These are phyloP conservation scores for Trichomycterus rosablanca DNA, from an alignment of 2,113 vertebrate genomes.

Conservation along the genomic window DNA sequence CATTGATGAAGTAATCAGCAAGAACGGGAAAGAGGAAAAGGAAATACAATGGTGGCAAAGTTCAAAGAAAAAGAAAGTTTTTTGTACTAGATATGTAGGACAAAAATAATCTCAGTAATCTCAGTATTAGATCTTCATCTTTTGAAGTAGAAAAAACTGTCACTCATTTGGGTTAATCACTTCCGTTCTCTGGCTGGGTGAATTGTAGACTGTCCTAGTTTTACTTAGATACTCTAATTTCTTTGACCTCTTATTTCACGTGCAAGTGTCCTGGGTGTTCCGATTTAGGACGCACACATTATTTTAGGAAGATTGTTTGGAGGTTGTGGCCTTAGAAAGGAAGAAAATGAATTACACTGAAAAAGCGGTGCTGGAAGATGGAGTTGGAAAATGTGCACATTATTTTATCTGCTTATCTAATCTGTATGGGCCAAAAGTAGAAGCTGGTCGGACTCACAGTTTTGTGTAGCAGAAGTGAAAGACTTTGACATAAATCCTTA, in stretches of 20 bases:
- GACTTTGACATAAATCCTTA: too few species aligned
- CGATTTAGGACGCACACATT: conserved; percentile 58
- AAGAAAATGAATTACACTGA: too few species aligned
- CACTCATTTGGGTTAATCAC: too few species aligned
- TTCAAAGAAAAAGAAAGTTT: too few species aligned
- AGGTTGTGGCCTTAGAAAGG: conserved; percentile 38
- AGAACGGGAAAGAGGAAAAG: conserved; percentile 25
- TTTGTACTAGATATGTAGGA: too few species aligned
- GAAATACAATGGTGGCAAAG: too few species aligned
- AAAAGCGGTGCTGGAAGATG: not conserved
- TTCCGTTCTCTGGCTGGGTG: too few species aligned
- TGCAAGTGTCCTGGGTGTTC: conserved; percentile 46
- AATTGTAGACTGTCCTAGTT: conserved; percentile 65
- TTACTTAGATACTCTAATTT: conserved; percentile 33
- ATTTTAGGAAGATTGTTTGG: conserved; percentile 59
- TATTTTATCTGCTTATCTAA: conserved; percentile 8
- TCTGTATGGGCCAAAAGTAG: conserved; percentile 1
- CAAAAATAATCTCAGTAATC: too few species aligned
- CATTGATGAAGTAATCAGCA: conserved; percentile 25
- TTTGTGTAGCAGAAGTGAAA: conserved; percentile 4
- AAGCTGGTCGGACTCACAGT: conserved; percentile 15
- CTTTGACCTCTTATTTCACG: conserved; percentile 53
- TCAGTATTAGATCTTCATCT: too few species aligned
- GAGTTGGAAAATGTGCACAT: conserved; percentile 15
- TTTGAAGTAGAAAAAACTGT: too few species aligned